Base-by-base conservation (phyloP, 1,140 invertebrate species). In the Musca vetustissima region DNA sequence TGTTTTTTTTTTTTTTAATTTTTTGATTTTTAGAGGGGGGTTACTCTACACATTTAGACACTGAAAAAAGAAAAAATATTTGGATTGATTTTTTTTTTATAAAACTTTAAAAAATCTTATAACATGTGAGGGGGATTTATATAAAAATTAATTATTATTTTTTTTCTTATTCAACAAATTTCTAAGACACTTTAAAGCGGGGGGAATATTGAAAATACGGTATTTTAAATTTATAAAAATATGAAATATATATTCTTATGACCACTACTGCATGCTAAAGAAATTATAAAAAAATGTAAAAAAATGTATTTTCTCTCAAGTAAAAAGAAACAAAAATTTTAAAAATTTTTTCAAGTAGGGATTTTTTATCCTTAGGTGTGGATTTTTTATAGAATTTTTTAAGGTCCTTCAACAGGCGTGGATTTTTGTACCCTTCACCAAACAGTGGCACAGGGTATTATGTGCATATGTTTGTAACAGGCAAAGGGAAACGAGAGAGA, bases 31-130 rank as follows among this genome's bases (percentile, higher is more conserved):
- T 48, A 17, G 19, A 28, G 48, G 24, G 36, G 13, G 64, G 28
- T 43, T 8, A 22, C 25, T 24, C 48, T 65, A 49, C 48, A 50
- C 43, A 48, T 49, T 65, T 65, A 65, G 48, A 65, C 48, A 49
- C 48, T 48, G 22, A 48, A 36, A 65, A 49, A 65, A 65, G 28
- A 61, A 61, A 61, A 28, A 61, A 61, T 28, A 19, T 52, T 61
- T n/a, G n/a, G n/a, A n/a, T n/a, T n/a, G n/a, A n/a, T 52, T 52
- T 19, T 36, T 36, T 61, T 43, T 57, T 11, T 28, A 21, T 8
- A 25, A 59, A 28, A 36, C 36, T 17, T 43, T 11, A 43, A 43
- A 43, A 2, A 43, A 43, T 8, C 28, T 4, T 28, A 28, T 28
- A 59, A 25, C 55, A 28, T 1, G 19, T n/a, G n/a, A n/a, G 13